Conservation (phyloP, 2,888 invertebrate genomes). For the Euplexia lucipara region DNA sequence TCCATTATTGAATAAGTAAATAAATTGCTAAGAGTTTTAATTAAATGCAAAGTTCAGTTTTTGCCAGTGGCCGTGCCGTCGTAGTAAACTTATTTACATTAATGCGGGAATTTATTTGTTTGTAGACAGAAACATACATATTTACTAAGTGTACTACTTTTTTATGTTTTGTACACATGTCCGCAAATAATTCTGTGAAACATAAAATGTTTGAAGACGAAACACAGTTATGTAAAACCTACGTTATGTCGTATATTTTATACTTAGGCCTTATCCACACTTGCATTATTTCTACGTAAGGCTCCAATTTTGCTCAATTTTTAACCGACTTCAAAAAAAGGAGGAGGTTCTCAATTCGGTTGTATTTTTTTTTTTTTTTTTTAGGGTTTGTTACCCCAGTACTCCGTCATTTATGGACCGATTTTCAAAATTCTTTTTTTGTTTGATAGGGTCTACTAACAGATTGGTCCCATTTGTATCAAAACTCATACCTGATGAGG, state of each 20-base stretch:
- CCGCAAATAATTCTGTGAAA: slow-evolving; percentile 6
- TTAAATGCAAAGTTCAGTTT: slow-evolving; percentile 72
- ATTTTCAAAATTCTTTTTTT: too few relatives aligned
- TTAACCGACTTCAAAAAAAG: too few relatives aligned
- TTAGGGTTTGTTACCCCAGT: too few relatives aligned
- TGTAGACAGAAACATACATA: slow-evolving; percentile 45
- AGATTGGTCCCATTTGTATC: too few relatives aligned
- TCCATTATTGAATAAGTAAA: slow-evolving; percentile 83
- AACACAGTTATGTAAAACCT: slow-evolving; percentile 8
- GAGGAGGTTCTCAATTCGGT: too few relatives aligned
- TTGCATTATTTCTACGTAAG: too few relatives aligned
- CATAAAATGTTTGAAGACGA: slow-evolving; percentile 9
- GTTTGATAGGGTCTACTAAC: too few relatives aligned
- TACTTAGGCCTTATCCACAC: background rate
- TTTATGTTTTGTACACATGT: slow-evolving; percentile 35
- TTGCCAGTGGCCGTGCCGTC: slow-evolving; percentile 57
- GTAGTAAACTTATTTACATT: slow-evolving; percentile 56
- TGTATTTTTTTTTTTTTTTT: too few relatives aligned
- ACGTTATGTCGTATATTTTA: slow-evolving; percentile 7
- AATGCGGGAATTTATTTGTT: slow-evolving; percentile 59
- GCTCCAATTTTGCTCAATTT: too few relatives aligned
- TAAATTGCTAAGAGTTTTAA: slow-evolving; percentile 72
- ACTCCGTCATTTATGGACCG: too few relatives aligned
- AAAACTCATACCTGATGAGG: too few relatives aligned
- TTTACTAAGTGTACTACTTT: slow-evolving; percentile 42